Evolutionary conservation across 2,797 vertebrate genomes (phyloP).

Genomic region (Phoeniculus purpureus): DNA sequence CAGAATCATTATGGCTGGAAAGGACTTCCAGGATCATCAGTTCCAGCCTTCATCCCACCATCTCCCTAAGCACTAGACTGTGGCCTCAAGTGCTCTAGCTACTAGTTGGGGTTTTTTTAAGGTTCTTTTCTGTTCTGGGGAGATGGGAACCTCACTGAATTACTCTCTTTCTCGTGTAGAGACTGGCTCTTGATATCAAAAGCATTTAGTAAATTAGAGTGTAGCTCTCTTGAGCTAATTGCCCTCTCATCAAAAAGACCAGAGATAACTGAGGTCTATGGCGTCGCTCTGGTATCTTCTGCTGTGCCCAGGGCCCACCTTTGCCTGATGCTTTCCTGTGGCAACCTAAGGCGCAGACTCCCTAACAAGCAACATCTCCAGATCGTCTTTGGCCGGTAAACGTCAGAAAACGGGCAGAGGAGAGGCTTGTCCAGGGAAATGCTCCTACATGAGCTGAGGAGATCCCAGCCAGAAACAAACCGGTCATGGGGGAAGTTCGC

Average conservation of each 20-base stretch:
- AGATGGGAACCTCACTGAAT: not conserved
- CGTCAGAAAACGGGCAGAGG: not conserved
- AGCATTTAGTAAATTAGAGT: slow-evolving; percentile 29
- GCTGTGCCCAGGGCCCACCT: not conserved
- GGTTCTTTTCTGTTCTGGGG: not conserved
- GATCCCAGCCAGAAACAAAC: not conserved
- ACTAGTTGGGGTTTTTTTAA: no score
- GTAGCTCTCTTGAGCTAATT: slow-evolving; percentile 1
- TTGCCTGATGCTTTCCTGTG: not conserved
- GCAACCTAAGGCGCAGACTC: not conserved
- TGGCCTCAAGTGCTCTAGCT: no score
- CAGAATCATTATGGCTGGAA: no score
- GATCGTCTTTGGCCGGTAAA: not conserved
- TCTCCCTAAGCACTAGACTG: no score
- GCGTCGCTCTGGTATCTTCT: not conserved
- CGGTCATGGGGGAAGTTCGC: not conserved
- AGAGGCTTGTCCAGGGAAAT: not conserved
- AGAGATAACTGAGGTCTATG: not conserved
- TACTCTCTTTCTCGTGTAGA: not conserved
- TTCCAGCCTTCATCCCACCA: no score
- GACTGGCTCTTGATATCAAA: slow-evolving; percentile 27
- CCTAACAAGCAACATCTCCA: not conserved
- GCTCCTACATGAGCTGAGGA: not conserved
- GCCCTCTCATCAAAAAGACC: not conserved
- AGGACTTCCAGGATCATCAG: no score